phyloP scores from a whole-genome alignment of 2,797 vertebrate species.

The Bryconaethiops microstoma region DNA sequence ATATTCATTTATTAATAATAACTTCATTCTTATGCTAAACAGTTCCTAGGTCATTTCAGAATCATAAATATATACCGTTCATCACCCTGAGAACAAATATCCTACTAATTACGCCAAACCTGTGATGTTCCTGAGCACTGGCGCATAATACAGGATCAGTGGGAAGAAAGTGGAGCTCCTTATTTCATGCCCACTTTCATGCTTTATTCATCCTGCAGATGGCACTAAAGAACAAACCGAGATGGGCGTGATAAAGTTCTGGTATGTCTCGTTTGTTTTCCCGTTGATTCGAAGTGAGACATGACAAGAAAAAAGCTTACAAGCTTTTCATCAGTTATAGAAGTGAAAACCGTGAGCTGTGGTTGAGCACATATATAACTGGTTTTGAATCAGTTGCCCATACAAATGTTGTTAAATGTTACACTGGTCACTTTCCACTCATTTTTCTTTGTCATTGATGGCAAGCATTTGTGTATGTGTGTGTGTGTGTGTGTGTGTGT shows the following conservation, averaged over 20 bases:
- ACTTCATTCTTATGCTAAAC: too few relatives aligned
- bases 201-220: conserved; percentile 41
- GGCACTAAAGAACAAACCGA: conserved; percentile 43
- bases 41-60: too few relatives aligned
- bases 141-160: too few relatives aligned
- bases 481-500: not conserved
- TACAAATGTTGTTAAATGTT: not conserved
- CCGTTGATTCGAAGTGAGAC: conserved; percentile 24
- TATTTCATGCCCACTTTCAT: not conserved
- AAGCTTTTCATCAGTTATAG: not conserved
- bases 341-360: not conserved
- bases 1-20: too few relatives aligned
- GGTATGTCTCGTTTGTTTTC: conserved; percentile 30
- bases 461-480: too few relatives aligned
- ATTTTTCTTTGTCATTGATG: conserved; percentile 5
- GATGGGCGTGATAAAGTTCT: not conserved
- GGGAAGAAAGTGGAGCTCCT: too few relatives aligned
- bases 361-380: not conserved
- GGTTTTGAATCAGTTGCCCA: not conserved
- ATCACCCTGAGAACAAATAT: too few relatives aligned
- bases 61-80: too few relatives aligned
- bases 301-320: not conserved
- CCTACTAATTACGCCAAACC: too few relatives aligned
- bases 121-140: too few relatives aligned
- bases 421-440: not conserved